Conservation (phyloP, 2,113 vertebrate genomes). For the Phyllopteryx taeniolatus region DNA sequence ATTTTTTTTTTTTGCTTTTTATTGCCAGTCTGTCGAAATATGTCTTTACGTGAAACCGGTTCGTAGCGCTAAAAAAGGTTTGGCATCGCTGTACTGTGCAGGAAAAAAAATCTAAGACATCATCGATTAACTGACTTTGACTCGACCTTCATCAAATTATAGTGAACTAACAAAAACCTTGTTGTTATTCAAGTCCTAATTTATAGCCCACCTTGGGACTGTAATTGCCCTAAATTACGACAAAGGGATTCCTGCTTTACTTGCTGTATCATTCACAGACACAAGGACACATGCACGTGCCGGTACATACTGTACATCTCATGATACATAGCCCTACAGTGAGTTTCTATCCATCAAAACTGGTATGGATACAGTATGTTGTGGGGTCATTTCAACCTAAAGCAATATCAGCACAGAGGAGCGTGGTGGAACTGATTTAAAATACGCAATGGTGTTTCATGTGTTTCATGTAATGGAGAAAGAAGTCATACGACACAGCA, state of each 20-base stretch:
- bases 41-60: no score
- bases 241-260: no score
- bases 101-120: no score
- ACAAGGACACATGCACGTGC: not conserved
- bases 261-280: no score
- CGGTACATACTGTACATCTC: not conserved
- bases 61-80: no score
- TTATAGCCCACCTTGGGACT: no score
- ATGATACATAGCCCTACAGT: not conserved
- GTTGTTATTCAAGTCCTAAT: no score
- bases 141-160: no score
- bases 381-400: not conserved
- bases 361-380: not conserved
- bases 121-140: no score
- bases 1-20: not conserved
- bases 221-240: no score
- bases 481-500: not conserved
- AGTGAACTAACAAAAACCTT: no score
- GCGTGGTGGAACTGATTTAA: not conserved
- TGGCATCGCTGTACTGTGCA: no score
- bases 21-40: not conserved
- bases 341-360: not conserved
- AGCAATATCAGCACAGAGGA: not conserved
- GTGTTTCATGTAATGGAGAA: not conserved
- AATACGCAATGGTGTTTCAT: not conserved